Evolutionary conservation across 2,888 invertebrate genomes (phyloP).

Genomic region (Diarsia rubi): DNA sequence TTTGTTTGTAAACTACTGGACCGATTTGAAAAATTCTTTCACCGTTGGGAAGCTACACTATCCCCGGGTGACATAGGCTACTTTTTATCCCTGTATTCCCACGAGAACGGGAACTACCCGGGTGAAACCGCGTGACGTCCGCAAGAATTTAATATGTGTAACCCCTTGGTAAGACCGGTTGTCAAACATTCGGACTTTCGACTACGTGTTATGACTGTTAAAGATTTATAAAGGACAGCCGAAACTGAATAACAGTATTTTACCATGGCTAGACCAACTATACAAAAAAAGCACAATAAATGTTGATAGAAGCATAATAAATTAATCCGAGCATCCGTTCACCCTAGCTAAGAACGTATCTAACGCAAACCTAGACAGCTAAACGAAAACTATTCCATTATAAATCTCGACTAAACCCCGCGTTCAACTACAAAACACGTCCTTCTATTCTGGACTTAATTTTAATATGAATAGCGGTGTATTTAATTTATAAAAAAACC

Average conservation of each 20-base stretch:
- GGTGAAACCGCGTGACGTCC: too few species aligned
- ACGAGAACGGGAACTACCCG: too few species aligned
- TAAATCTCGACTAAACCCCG: constrained; percentile 31
- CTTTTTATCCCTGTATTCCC: too few species aligned
- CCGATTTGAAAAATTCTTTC: too few species aligned
- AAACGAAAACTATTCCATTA: constrained; percentile 20
- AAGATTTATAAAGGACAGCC: too few species aligned
- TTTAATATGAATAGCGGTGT: constrained; percentile 38
- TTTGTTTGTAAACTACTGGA: too few species aligned
- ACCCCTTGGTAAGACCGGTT: too few species aligned
- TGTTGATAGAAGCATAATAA: constrained; percentile 1
- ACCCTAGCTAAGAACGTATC: not conserved
- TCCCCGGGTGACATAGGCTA: too few species aligned
- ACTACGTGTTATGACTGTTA: too few species aligned
- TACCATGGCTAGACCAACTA: not conserved
- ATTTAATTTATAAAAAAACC: constrained; percentile 18
- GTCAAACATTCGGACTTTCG: too few species aligned
- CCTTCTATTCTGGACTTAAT: constrained; percentile 17
- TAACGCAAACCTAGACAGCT: constrained; percentile 4
- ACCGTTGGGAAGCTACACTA: too few species aligned
- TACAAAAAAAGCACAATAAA: not conserved
- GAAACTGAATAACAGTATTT: not conserved
- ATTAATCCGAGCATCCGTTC: not conserved
- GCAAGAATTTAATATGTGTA: too few species aligned
- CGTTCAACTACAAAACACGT: constrained; percentile 43